phyloP scores from a whole-genome alignment of 2,888 invertebrate species.

The Xanthostigma xanthostigma region DNA sequence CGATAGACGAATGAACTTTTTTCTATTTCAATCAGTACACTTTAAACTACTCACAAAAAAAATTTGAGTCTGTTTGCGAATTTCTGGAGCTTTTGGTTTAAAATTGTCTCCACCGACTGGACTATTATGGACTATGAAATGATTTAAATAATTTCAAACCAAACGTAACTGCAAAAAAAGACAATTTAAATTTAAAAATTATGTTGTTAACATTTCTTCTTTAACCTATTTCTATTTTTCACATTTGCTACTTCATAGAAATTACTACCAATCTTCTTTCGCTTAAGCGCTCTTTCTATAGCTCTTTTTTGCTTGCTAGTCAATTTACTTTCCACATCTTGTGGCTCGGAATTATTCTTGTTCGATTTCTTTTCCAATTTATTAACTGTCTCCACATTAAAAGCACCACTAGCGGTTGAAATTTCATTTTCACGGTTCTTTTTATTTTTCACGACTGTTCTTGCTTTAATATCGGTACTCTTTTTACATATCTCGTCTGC shows the following conservation, averaged over 20 bases:
- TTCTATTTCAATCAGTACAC: too few relatives aligned
- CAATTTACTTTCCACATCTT: conserved; percentile 33
- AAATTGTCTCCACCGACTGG: too few relatives aligned
- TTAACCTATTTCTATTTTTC: conserved; percentile 69
- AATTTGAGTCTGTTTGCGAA: too few relatives aligned
- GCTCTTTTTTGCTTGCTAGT: conserved; percentile 68
- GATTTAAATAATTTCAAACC: too few relatives aligned
- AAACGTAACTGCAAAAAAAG: too few relatives aligned
- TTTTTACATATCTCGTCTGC: conserved; percentile 15
- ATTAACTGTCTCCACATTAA: conserved; percentile 31
- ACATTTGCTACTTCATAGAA: conserved; percentile 83
- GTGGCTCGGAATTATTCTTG: conserved; percentile 15
- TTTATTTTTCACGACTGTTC: conserved; percentile 43
- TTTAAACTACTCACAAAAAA: too few relatives aligned
- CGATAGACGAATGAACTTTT: too few relatives aligned
- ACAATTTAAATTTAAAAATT: neutral
- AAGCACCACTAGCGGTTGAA: conserved; percentile 38
- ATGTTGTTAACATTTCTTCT: conserved; percentile 30
- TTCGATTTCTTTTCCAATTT: conserved; percentile 16
- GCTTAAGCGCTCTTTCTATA: conserved; percentile 53
- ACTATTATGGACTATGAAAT: too few relatives aligned
- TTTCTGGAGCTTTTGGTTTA: too few relatives aligned
- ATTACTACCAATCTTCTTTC: conserved; percentile 74
- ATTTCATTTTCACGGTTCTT: conserved; percentile 35
- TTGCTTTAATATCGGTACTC: conserved; percentile 10